A percentile compares a stretch with the other conserved stretches of the same genome.
phyloP scores from a whole-genome alignment of 2,797 vertebrate species.

The Sarcophilus harrisii region DNA sequence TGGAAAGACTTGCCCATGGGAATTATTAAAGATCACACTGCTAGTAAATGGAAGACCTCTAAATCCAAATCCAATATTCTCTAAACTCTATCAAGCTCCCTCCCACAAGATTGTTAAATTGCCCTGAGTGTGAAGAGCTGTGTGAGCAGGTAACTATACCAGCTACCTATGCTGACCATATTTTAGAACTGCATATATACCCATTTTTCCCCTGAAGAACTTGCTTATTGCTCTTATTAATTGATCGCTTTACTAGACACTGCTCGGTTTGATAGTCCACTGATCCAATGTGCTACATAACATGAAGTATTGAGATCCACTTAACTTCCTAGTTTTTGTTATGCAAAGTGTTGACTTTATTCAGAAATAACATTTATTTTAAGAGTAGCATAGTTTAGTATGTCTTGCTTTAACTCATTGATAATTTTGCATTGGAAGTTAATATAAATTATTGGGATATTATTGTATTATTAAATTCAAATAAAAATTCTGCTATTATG shows the following conservation, averaged over 20 bases:
- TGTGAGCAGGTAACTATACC: too few species aligned
- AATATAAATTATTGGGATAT: constrained; percentile 52
- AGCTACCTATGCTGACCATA: too few species aligned
- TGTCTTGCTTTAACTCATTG: constrained; percentile 63
- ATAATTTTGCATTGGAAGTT: constrained; percentile 58
- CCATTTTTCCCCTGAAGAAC: background rate
- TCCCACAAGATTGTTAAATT: too few species aligned
- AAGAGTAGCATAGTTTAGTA: constrained; percentile 33
- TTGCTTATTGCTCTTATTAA: constrained; percentile 45
- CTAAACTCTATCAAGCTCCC: too few species aligned
- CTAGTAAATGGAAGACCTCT: too few species aligned
- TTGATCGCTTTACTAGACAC: constrained; percentile 34
- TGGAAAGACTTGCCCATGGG: too few species aligned
- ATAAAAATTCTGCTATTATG: constrained; percentile 59
- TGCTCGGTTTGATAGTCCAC: constrained; percentile 34
- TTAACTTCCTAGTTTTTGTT: constrained; percentile 56
- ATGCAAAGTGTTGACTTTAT: constrained; percentile 34
- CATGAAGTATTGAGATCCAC: constrained; percentile 56
- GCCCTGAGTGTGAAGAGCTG: too few species aligned
- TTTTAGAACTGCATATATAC: too few species aligned
- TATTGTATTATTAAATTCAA: constrained; percentile 38
- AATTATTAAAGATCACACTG: too few species aligned
- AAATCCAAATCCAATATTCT: too few species aligned
- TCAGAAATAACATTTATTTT: constrained; percentile 26
- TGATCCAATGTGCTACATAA: background rate